Base-by-base conservation (phyloP, 2,113 vertebrate species). In the Mirza zaza region DNA sequence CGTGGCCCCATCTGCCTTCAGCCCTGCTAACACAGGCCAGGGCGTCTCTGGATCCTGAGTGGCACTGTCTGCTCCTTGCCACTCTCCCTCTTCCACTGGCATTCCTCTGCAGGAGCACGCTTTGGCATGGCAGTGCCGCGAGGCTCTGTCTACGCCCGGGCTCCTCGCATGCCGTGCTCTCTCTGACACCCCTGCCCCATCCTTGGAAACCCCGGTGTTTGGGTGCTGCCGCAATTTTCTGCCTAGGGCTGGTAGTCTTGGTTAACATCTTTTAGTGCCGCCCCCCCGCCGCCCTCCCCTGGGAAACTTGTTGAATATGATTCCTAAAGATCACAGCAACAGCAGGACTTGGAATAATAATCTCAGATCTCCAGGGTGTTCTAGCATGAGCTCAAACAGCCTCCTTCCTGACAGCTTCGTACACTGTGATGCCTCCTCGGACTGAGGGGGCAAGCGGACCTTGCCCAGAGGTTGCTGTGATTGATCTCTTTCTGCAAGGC, bases 1-100 rank as follows among this genome's bases (percentile, higher is more conserved):
- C 90, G 61, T 83, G 95, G 88, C 95, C 52, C 36, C 97, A 85
- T 97, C 95, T 93, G 96, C 95, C 83, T 91, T 70, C 61, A 61
- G 85, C 50, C 76, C 71, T 92, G 89, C 87, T 70, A 94, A 92
- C 97, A 79, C 1, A 39, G 45, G 10, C 25, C 89, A 29, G 71
- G 95, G 77, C 71, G 25, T 61, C 65, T 76, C 82, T 63, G 68
- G 25, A 8, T 75, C 75, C 50, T 27, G n/a, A 65, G 57, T 23
- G 57, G 25, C 57, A 3, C 29, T 0, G 3, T n/a, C 42, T 88
- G 63, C 75, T 82, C 18, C 57, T 55, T 29, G 27, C 7, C 77
- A 2, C 14, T 50, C 14, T 14, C 73, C 50, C 1, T 29, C 42
- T n/a, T 32, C 55, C 10, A 0, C 0, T 3, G 32, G 17, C 80